Evolutionary conservation across 2,888 invertebrate species (phyloP), one percentile per base, ranked within the genome.

Genomic region (Crossocerus cetratus): DNA sequence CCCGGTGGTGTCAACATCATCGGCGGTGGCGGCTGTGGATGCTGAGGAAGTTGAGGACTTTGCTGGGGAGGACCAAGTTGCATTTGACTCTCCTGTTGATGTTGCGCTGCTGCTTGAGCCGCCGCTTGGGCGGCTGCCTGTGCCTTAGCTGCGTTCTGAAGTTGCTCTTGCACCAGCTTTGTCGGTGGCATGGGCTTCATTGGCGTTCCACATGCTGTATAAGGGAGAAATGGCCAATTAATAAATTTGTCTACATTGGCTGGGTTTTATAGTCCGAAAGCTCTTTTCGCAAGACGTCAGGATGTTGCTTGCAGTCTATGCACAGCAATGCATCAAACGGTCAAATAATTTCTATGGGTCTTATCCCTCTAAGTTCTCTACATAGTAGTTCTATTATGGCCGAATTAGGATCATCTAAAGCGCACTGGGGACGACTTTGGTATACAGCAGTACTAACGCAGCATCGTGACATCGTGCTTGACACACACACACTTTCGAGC

Each of bases 121-220:
- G 89, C 90, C 2, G 89, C 90, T 5, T 89, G 89, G 21, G 88
- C 89, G 0, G 90, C 89, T 0, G 90, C 90, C 61, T 90, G 89
- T 1, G 90, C 90, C 55, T 89, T 89, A 2, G 90, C 90, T 2
- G 88, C 89, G 56, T 90, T 90, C 49, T 90, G 90, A 22, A 90
- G 82, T 54, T 90, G 90, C 63, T 90, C 90, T 67, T 90, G 90
- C 2, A 96, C 93, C 93, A 96, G 94, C 88, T 96, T 96, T 72
- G 94, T 94, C 42, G 95, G 94, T 61, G 95, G 94, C 94, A 96
- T 94, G 62, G 96, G 95, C 83, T 93, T 95, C 92, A 91, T 94
- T 91, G 90, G 90, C 2, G 90, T 90, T 73, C 90, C 90, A 64
- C 94, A 94, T 81, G 93, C 94, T 91, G 91, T 65, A 91, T 91